phyloP scores from a whole-genome alignment of 2,797 vertebrate genomes.

The Astyanax mexicanus region DNA sequence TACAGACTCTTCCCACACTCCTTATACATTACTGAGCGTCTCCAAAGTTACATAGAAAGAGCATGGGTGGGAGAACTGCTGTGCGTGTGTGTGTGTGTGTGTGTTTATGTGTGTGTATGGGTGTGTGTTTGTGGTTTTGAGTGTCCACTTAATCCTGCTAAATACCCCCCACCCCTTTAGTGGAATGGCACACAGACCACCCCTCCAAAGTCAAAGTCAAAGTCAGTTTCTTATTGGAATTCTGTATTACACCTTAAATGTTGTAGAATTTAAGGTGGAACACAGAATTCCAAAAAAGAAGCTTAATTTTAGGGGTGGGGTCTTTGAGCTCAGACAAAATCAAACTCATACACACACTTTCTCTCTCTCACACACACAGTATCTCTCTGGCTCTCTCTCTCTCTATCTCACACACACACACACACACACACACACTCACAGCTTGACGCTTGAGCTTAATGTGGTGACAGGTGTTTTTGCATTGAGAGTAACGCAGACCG shows the following conservation, averaged over 20 bases:
- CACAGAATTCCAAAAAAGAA: no score
- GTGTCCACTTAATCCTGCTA: slow-evolving; percentile 3
- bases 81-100: background rate
- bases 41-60: background rate
- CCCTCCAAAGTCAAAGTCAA: background rate
- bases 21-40: background rate
- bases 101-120: background rate
- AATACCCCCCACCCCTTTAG: background rate
- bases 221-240: no score
- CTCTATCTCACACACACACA: no score
- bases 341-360: no score
- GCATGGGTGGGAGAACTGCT: background rate
- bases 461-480: slow-evolving; percentile 3
- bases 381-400: no score
- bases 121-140: background rate
- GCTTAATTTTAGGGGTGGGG: no score
- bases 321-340: no score
- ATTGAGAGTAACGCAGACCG: background rate
- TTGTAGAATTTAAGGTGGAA: no score
- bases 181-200: background rate
- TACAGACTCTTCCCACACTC: background rate
- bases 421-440: no score
- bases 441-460: no score
- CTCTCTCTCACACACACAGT: no score
- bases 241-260: no score